phyloP scores from a whole-genome alignment of 2,113 vertebrate species.

The Nestor notabilis region DNA sequence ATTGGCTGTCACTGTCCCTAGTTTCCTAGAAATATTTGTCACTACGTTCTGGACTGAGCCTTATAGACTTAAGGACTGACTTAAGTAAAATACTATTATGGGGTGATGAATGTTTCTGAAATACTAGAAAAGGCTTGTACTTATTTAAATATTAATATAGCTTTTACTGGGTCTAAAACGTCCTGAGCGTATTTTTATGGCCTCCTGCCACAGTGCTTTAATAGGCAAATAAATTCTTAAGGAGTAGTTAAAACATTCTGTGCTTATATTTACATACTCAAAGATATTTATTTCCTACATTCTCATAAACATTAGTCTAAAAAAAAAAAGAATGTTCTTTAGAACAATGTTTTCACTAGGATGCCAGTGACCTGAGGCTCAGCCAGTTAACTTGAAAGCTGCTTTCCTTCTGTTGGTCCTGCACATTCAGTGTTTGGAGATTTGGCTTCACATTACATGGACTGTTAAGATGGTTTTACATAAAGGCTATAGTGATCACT shows the following conservation, averaged over 20 bases:
- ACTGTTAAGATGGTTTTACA: neutral
- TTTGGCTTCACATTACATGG: neutral
- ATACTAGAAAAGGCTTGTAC: neutral
- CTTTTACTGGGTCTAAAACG: neutral
- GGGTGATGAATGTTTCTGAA: neutral
- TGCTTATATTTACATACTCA: slow-evolving; percentile 30
- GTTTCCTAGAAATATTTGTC: neutral
- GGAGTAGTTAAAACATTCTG: slow-evolving; percentile 24
- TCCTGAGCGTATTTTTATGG: neutral
- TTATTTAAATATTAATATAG: neutral
- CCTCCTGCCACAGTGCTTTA: neutral
- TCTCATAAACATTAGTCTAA: neutral
- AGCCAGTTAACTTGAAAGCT: neutral
- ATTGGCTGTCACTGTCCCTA: neutral
- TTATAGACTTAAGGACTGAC: neutral
- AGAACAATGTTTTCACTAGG: neutral
- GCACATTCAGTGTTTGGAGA: neutral
- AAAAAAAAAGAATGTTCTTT: neutral
- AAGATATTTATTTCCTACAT: slow-evolving; percentile 13
- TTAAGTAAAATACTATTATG: neutral
- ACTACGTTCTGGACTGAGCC: neutral
- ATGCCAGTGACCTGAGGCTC: slow-evolving; percentile 10
- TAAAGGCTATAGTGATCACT: neutral
- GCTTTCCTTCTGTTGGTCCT: neutral
- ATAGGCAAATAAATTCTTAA: slow-evolving; percentile 21